These are phyloP conservation scores for Chaetoderma sp. DNA, from an alignment of 2,888 invertebrate genomes.

Conservation along the genomic window DNA sequence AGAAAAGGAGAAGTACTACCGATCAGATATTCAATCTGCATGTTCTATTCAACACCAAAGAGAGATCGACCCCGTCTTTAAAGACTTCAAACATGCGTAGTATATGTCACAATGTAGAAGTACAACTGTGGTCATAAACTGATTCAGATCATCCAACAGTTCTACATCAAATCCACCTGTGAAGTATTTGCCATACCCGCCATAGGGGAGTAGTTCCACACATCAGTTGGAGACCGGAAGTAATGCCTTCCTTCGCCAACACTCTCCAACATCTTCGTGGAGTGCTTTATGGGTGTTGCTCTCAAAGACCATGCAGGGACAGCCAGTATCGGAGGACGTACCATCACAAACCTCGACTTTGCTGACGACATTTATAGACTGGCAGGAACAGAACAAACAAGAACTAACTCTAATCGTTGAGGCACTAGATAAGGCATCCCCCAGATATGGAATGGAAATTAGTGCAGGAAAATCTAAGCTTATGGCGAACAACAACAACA, in stretches of 20 bases:
- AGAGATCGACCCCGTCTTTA: no score
- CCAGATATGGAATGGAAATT: slow-evolving; percentile 16
- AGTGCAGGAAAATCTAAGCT: slow-evolving; percentile 18
- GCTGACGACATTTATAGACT: no score
- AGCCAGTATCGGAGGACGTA: no score
- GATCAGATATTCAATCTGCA: no score
- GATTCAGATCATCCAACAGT: no score
- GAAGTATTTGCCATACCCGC: not conserved
- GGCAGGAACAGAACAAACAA: not conserved
- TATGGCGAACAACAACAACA: slow-evolving; percentile 22
- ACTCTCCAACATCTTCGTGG: slow-evolving; percentile 3
- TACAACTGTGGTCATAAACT: no score
- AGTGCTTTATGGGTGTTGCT: not conserved
- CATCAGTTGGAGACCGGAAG: not conserved
- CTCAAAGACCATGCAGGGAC: not conserved
- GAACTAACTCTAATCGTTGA: slow-evolving; percentile 7
- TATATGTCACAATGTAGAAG: no score
- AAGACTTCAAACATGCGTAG: no score
- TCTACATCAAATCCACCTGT: not conserved
- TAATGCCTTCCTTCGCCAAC: not conserved
- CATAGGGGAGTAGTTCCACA: not conserved
- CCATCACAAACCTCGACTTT: no score
- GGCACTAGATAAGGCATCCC: slow-evolving; percentile 2
- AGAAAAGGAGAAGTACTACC: no score
- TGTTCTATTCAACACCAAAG: no score